Percentiles rank a stretch among this genome's conserved stretches.
These are phyloP conservation scores for Heptranchias perlo DNA, from an alignment of 2,113 vertebrate species.

Conservation along the genomic window DNA sequence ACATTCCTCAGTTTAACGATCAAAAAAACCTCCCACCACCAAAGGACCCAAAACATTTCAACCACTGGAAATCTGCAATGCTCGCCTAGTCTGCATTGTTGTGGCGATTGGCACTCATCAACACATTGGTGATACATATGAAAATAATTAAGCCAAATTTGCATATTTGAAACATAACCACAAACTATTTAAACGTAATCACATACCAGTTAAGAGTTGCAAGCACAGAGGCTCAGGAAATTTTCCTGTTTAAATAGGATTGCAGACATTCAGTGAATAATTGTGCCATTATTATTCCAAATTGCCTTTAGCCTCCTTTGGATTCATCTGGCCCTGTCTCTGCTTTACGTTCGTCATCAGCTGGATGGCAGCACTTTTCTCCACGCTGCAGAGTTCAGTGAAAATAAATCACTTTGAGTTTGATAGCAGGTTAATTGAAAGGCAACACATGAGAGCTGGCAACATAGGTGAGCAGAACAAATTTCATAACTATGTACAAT, in stretches of 20 bases:
- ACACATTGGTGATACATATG: background rate
- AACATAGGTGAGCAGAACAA: background rate
- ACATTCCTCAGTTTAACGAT: background rate
- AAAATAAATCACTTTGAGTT: background rate
- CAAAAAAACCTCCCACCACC: too few species aligned
- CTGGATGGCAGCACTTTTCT: background rate
- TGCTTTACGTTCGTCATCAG: background rate
- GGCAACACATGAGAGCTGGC: background rate
- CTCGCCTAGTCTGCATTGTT: background rate
- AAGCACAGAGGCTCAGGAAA: background rate
- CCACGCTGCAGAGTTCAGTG: background rate
- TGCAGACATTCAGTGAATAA: background rate
- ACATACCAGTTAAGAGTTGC: background rate
- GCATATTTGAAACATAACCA: background rate
- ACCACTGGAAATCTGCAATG: background rate
- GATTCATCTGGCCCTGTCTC: background rate
- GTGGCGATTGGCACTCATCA: background rate
- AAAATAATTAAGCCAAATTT: background rate
- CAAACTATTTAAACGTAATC: background rate
- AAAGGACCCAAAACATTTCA: background rate
- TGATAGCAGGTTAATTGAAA: background rate
- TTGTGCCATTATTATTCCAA: constrained; percentile 3
- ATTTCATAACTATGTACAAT: background rate
- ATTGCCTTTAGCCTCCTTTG: background rate
- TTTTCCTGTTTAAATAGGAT: background rate